Evolutionary conservation across 2,113 vertebrate genomes (phyloP).

Genomic region (Myrmecobius fasciatus): DNA sequence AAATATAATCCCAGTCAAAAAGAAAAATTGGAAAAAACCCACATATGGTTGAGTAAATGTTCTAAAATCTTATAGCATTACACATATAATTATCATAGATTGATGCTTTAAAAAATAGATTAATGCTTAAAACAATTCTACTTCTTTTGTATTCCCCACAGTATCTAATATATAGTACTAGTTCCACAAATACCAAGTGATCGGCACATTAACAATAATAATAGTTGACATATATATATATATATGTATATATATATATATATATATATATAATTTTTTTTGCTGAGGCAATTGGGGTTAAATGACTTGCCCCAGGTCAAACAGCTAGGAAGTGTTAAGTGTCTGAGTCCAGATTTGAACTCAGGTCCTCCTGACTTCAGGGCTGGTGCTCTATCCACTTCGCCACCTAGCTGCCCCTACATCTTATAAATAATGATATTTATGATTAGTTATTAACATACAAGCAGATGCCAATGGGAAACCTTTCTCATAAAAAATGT

Average conservation of each 20-base stretch:
- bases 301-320: too few relatives aligned
- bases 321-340: too few relatives aligned
- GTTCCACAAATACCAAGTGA: background rate
- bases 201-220: background rate
- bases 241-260: too few relatives aligned
- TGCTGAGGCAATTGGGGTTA: too few relatives aligned
- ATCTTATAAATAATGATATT: too few relatives aligned
- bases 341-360: too few relatives aligned
- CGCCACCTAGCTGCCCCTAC: too few relatives aligned
- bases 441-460: background rate
- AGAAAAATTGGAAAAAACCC: background rate
- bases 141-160: background rate
- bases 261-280: too few relatives aligned
- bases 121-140: background rate
- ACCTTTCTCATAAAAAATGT: background rate
- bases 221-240: background rate
- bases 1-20: background rate
- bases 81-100: background rate
- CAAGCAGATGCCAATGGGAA: background rate
- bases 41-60: background rate
- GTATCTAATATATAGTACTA: background rate
- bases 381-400: too few relatives aligned
- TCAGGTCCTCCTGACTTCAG: too few relatives aligned
- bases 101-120: background rate
- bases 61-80: background rate